Evolutionary conservation across 2,113 vertebrate genomes (phyloP), one percentile per base, ranked within the genome.

Genomic region (Anser brachyrhynchus): DNA sequence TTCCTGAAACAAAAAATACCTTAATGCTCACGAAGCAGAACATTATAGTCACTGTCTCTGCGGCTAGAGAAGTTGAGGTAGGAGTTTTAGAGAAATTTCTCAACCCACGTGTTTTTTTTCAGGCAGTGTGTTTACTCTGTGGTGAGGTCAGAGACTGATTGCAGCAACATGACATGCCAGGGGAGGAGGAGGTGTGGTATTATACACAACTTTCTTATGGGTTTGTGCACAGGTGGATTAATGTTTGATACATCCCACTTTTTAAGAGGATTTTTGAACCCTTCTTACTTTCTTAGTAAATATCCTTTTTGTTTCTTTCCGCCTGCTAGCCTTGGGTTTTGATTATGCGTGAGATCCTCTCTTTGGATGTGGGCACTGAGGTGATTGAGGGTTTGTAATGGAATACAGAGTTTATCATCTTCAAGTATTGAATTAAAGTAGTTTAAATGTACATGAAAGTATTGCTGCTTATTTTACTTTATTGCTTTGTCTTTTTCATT

Each of bases 361-460:
- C 74, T 61, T 13, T 73, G 74, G 54, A 76, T 86, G 61, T 93
- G 90, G 93, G 94, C 87, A 75, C 59, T 83, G 73, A 86, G 55
- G 52, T 43, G 33, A 76, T 22, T 41, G 44, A 73, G 91, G 93
- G 83, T 96, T 96, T 90, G 95, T 95, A 96, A 97, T 97, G 96
- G 84, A 51, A 95, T 96, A 96, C 96, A 97, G 94, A 97, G 90
- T 79, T 93, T 59, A 54, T 84, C 57, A 86, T 88, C 79, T 80
- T 52, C 26, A 80, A 59, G 8, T 83, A 12, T 15, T 62, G 41
- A 87, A 41, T 77, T 78, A 90, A 21, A 49, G 19, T 55, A 33
- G 13, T 58, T 92, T 70, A 83, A 87, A 71, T 78, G 29, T 52
- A 59, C 19, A 12, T 15, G 55, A 86, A 92, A 96, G 20, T 70